phyloP scores from a whole-genome alignment of 2,888 invertebrate species.

The Eustalomyia histrio region DNA sequence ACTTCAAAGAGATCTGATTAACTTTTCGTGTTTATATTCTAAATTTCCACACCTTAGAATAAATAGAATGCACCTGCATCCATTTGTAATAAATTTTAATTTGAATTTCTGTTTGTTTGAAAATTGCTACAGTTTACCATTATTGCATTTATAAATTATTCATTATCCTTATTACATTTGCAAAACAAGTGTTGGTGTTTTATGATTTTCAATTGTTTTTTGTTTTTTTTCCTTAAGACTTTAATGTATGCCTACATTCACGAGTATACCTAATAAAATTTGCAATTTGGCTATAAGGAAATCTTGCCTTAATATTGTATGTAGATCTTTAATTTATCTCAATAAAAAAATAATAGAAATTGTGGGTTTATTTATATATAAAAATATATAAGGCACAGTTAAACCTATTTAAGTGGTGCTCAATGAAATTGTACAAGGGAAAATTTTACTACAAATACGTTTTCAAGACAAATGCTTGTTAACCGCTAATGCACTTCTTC shows the following conservation, averaged over 20 bases:
- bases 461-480: no score
- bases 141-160: constrained; percentile 56
- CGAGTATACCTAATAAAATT: neutral
- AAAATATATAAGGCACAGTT: no score
- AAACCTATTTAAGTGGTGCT: no score
- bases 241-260: constrained; percentile 21
- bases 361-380: neutral
- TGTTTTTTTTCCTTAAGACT: neutral
- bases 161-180: constrained; percentile 51
- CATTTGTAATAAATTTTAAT: constrained; percentile 7
- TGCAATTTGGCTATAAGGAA: neutral
- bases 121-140: neutral
- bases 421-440: no score
- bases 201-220: constrained; percentile 5
- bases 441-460: no score
- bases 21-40: no score
- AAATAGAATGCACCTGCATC: constrained; percentile 51
- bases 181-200: constrained; percentile 44
- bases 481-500: no score
- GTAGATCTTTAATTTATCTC: neutral
- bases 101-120: constrained; percentile 15
- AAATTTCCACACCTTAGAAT: constrained; percentile 48
- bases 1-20: no score
- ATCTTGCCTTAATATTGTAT: neutral
- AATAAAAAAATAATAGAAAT: neutral